Conservation (phyloP, 2,113 vertebrate genomes). For the Capreolus pygargus region DNA sequence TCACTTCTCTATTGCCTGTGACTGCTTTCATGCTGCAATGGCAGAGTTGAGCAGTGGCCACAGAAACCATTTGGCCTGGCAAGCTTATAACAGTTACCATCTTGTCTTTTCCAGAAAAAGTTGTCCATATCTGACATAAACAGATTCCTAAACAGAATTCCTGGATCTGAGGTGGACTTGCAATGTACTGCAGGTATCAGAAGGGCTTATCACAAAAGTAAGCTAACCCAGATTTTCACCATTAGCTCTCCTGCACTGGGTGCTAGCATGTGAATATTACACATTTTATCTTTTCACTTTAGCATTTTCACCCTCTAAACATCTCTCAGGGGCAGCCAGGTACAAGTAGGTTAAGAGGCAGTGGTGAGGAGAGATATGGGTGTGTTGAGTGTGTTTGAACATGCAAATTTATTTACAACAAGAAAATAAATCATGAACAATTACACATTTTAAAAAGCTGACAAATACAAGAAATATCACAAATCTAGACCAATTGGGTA, state of each 20-base stretch:
- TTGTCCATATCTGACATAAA: background rate
- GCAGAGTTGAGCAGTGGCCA: background rate
- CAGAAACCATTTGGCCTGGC: background rate
- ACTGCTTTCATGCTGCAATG: background rate
- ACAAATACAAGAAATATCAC: background rate
- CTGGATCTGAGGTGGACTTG: background rate
- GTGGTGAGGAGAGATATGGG: fast-evolving
- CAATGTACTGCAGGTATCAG: background rate
- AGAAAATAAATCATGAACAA: background rate
- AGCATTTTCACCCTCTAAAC: background rate
- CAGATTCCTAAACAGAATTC: background rate
- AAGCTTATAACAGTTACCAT: background rate
- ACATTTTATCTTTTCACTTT: background rate
- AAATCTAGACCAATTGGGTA: fast-evolving
- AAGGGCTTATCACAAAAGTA: background rate
- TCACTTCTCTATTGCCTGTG: background rate
- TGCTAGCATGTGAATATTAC: background rate
- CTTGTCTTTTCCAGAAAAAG: background rate
- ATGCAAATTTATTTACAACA: background rate
- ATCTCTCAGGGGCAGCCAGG: background rate
- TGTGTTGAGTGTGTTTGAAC: background rate
- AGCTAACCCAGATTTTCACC: background rate
- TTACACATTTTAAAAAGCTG: background rate
- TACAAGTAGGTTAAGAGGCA: background rate
- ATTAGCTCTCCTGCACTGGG: background rate